A percentile compares a stretch with the other conserved stretches of the same genome.
Evolutionary conservation across 1,140 invertebrate genomes (phyloP).

Genomic region (Chionoecetes opilio): DNA sequence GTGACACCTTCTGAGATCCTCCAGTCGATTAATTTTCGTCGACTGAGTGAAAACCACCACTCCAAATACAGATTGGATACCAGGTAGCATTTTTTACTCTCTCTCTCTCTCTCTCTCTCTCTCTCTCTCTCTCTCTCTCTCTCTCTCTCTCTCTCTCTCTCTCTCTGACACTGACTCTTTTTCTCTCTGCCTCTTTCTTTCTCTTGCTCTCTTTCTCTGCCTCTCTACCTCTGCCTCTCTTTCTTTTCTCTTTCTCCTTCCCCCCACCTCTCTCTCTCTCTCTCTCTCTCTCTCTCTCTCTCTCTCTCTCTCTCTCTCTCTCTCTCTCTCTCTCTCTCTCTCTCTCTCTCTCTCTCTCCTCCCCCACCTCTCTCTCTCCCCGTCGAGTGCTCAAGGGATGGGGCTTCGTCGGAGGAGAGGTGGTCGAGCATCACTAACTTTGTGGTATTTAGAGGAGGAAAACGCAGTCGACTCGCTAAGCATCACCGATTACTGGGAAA

Average conservation of each 20-base stretch:
- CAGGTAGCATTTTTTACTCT: background rate
- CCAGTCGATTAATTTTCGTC: background rate
- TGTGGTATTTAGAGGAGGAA: background rate
- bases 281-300: no score
- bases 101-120: background rate
- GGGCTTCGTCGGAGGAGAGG: background rate
- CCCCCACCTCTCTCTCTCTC: no score
- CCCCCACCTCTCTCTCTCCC: no score
- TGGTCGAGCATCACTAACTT: background rate
- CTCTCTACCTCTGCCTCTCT: no score
- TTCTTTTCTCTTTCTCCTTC: no score
- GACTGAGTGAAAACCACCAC: background rate
- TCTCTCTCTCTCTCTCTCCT: no score
- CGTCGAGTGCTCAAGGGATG: no score
- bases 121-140: background rate
- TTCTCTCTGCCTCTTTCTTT: background rate
- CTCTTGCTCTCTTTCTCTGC: no score
- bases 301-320: no score
- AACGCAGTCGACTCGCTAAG: background rate
- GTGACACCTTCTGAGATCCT: background rate
- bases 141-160: slow-evolving; percentile 31
- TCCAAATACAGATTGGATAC: background rate
- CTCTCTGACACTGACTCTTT: background rate
- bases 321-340: no score
- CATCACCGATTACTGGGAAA: slow-evolving; percentile 17